Conservation (phyloP, 2,113 vertebrate genomes). For the Aviceda subcristata region DNA sequence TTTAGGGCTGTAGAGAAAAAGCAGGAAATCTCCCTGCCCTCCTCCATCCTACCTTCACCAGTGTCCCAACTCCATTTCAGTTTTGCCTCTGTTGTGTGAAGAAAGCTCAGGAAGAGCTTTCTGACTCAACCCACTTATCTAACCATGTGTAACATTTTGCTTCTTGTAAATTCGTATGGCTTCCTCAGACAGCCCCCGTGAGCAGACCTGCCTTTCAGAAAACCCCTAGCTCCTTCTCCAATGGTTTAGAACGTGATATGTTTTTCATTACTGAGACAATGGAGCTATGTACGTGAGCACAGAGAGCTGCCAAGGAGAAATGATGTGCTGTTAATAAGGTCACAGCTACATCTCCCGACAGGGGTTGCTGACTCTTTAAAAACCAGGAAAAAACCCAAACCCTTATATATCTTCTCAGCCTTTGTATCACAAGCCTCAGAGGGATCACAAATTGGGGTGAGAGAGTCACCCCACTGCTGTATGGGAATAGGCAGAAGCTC, state of each 20-base stretch:
- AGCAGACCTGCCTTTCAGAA: background rate
- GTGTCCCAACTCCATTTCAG: background rate
- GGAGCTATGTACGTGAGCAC: background rate
- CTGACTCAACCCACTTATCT: background rate
- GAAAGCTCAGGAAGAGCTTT: background rate
- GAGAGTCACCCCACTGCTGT: background rate
- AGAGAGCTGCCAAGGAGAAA: background rate
- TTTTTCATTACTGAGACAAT: background rate
- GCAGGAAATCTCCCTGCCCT: background rate
- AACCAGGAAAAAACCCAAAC: background rate
- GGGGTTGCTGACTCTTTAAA: background rate
- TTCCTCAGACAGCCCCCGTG: background rate
- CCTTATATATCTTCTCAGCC: background rate
- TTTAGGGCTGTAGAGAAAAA: background rate
- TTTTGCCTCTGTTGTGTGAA: background rate
- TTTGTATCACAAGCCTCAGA: background rate
- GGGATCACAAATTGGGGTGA: background rate
- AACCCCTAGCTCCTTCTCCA: accelerated
- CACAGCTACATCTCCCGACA: background rate
- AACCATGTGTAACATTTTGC: background rate
- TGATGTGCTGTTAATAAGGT: background rate
- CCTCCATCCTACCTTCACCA: background rate
- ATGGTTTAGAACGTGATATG: background rate
- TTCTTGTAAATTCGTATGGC: background rate
- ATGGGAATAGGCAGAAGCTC: background rate